Conservation (phyloP, 2,888 invertebrate species). For the Rhodophaea formosa region DNA sequence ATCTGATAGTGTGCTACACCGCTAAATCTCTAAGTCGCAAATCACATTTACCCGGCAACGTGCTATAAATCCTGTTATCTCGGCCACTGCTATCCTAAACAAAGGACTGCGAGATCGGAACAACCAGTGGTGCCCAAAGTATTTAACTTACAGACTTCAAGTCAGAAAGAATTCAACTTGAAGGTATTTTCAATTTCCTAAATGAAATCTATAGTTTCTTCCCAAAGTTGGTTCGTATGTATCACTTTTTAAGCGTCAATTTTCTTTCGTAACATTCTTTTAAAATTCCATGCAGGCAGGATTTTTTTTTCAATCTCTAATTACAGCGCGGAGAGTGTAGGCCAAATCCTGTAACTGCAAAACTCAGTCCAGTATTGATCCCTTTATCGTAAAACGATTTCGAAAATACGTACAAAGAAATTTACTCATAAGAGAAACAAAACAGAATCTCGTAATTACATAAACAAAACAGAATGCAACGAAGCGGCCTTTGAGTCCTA, state of each 20-base stretch:
- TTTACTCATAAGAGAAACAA: not conserved
- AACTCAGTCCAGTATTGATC: too few relatives aligned
- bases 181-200: not conserved
- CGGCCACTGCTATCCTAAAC: constrained; percentile 1
- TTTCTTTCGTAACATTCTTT: too few relatives aligned
- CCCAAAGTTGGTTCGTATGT: too few relatives aligned
- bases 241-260: too few relatives aligned
- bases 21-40: not conserved
- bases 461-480: not conserved
- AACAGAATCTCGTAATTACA: not conserved
- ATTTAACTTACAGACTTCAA: not conserved
- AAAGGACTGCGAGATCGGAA: not conserved
- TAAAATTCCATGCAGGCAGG: too few relatives aligned
- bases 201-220: too few relatives aligned
- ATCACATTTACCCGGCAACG: constrained; percentile 6
- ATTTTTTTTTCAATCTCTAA: too few relatives aligned
- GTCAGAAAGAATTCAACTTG: not conserved
- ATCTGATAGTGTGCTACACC: not conserved
- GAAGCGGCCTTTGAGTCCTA: not conserved
- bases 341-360: too few relatives aligned
- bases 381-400: too few relatives aligned
- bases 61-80: constrained; percentile 13
- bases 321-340: too few relatives aligned
- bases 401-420: not conserved
- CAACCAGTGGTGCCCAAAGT: not conserved